These are phyloP conservation scores for Hippocampus barbouri DNA, from an alignment of 2,113 vertebrate species.

Conservation along the genomic window DNA sequence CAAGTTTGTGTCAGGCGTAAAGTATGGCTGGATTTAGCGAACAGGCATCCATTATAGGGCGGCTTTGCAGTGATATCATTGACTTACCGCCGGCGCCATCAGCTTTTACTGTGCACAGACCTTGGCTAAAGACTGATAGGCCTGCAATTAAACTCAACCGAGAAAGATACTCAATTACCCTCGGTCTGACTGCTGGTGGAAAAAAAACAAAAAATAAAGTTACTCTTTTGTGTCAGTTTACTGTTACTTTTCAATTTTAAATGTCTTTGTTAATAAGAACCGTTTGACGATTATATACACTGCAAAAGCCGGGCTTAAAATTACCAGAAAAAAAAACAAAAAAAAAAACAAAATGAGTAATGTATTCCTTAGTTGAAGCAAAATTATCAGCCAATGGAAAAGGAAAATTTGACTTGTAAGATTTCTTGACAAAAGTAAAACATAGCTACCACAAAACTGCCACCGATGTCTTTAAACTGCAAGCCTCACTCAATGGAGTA, in stretches of 20 bases:
- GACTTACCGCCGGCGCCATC: slow-evolving; percentile 33
- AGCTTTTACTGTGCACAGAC: slow-evolving; percentile 22
- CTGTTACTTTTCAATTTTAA: not conserved
- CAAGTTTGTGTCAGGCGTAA: slow-evolving; percentile 65
- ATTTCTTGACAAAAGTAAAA: not conserved
- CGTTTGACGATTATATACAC: not conserved
- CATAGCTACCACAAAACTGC: too few relatives aligned
- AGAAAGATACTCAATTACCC: slow-evolving; percentile 9
- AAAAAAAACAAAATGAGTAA: not conserved
- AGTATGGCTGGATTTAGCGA: slow-evolving; percentile 61
- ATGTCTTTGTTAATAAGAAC: not conserved
- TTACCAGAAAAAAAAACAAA: not conserved
- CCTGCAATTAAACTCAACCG: slow-evolving; percentile 3
- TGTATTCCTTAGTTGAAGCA: not conserved
- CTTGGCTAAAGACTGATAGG: slow-evolving; percentile 17
- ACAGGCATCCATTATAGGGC: slow-evolving; percentile 52
- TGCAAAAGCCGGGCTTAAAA: not conserved
- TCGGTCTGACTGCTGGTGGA: slow-evolving; percentile 1
- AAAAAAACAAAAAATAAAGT: not conserved
- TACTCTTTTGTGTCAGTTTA: not conserved
- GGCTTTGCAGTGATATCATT: slow-evolving; percentile 48
- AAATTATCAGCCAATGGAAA: not conserved
- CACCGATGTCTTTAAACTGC: too few relatives aligned
- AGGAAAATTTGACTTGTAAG: not conserved
- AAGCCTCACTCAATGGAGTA: too few relatives aligned